Evolutionary conservation across 1,140 invertebrate genomes (phyloP), one percentile per base, ranked within the genome.

Genomic region (Trichogramma pretiosum): DNA sequence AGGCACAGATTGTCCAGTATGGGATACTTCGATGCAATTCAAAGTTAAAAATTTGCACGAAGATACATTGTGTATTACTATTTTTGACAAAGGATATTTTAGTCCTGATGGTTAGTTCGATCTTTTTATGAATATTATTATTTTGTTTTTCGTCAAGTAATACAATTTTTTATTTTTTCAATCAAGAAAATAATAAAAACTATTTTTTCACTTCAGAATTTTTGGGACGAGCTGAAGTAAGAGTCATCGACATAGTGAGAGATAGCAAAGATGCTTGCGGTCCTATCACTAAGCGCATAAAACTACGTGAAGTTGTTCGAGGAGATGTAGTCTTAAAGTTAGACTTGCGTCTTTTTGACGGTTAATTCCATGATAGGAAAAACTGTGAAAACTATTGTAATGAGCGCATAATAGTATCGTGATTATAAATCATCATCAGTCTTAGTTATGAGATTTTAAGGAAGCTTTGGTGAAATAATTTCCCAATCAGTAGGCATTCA

Each of bases 21-120:
- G 86, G 86, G 85, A 89, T 64, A 74, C 78, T 13, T 82, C 82
- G n/a, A 89, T 89, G 85, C 85, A 89, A 67, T 89, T 90, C 64
- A 77, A 82, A 50, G 77, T 89, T 16, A 81, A 82, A 58, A 81
- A 87, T 64, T 59, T 88, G 3, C 59, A 79, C 9, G 77, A 85
- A 60, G 87, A 89, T 64, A 79, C 84, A 11, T 71, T 90, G 7
- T 84, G 81, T 54, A 78, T 90, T 40, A 82, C 81, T 13, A 84
- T 88, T n/a, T 85, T 81, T 60, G 84, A 87, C 59, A 80, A 83
- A 60, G 84, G 85, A 56, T 74, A 82, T 35, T 89, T 84, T 59
- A 81, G 81, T 52, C 85, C 86, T 14, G 84, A 89, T 70, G 84
- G 85, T 89, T 64, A 70, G 43, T 30, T 38, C 16, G 44, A 17